A percentile compares a stretch with the other conserved stretches of the same genome.
Evolutionary conservation across 2,888 invertebrate genomes (phyloP).

Genomic region (Drosophila ustulata): DNA sequence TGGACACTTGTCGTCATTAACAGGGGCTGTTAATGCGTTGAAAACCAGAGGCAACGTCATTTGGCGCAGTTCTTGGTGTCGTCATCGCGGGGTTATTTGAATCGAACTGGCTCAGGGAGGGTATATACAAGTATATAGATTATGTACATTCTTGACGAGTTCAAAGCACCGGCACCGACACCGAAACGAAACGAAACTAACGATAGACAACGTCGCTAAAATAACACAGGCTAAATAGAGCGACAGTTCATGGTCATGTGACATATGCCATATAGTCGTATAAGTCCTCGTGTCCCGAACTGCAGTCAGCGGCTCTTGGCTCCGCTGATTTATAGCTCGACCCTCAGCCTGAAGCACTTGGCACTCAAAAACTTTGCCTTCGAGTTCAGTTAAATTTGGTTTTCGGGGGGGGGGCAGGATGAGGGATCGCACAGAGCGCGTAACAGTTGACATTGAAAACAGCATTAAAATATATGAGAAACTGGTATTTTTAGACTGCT

Average conservation of each 20-base stretch:
- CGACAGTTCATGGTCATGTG: constrained; percentile 59
- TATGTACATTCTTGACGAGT: constrained; percentile 36
- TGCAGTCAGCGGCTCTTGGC: constrained; percentile 40
- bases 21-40: neutral
- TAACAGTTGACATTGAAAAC: constrained; percentile 68
- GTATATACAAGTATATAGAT: neutral
- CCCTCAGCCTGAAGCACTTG: constrained; percentile 35
- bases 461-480: constrained; percentile 51
- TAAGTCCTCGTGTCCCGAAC: constrained; percentile 35
- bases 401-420: constrained; percentile 6
- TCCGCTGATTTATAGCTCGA: constrained; percentile 49
- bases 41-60: constrained; percentile 1
- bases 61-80: constrained; percentile 25
- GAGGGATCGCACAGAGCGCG: constrained; percentile 30
- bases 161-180: constrained; percentile 45
- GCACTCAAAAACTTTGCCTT: constrained; percentile 57
- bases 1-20: constrained; percentile 36
- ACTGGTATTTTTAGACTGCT: constrained; percentile 55
- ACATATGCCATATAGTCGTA: constrained; percentile 43
- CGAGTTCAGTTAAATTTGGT: constrained; percentile 16
- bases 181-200: constrained; percentile 3
- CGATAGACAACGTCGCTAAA: constrained; percentile 1
- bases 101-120: neutral
- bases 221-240: constrained; percentile 30
- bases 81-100: constrained; percentile 27